Evolutionary conservation across 2,888 invertebrate genomes (phyloP).

Genomic region (Adela reaumurella): DNA sequence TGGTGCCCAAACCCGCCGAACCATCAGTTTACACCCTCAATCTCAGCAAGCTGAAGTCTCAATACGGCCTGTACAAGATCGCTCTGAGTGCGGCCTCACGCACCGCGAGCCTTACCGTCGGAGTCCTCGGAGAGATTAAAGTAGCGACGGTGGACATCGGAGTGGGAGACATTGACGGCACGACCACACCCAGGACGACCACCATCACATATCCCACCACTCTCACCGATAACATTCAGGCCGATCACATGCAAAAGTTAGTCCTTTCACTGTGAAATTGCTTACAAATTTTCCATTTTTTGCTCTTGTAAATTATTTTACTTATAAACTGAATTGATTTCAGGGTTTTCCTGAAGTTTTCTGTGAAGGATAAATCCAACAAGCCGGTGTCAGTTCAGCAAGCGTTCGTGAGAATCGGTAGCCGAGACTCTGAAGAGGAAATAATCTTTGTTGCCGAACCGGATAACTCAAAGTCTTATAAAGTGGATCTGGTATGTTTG

Average conservation of each 20-base stretch:
- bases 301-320: background rate
- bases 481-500: slow-evolving; percentile 76
- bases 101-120: slow-evolving; percentile 58
- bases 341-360: slow-evolving; percentile 74
- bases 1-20: slow-evolving; percentile 46
- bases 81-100: slow-evolving; percentile 67
- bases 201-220: slow-evolving; percentile 73
- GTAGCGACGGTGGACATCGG: slow-evolving; percentile 81
- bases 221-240: slow-evolving; percentile 65
- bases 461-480: slow-evolving; percentile 73
- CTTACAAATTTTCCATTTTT: background rate
- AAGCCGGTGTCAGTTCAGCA: slow-evolving; percentile 77
- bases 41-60: slow-evolving; percentile 71
- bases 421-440: slow-evolving; percentile 68
- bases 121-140: slow-evolving; percentile 72
- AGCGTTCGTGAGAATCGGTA: slow-evolving; percentile 78
- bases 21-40: slow-evolving; percentile 74
- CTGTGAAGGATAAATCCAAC: slow-evolving; percentile 67
- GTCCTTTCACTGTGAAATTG: slow-evolving; percentile 17
- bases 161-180: slow-evolving; percentile 86
- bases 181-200: slow-evolving; percentile 72
- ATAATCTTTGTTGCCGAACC: slow-evolving; percentile 92
- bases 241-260: slow-evolving; percentile 84
- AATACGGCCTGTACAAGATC: slow-evolving; percentile 82
- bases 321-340: background rate